Percentiles rank a stretch among this genome's conserved stretches.
phyloP scores from a whole-genome alignment of 2,888 invertebrate genomes.

The Leptinotarsa rubiginosa region DNA sequence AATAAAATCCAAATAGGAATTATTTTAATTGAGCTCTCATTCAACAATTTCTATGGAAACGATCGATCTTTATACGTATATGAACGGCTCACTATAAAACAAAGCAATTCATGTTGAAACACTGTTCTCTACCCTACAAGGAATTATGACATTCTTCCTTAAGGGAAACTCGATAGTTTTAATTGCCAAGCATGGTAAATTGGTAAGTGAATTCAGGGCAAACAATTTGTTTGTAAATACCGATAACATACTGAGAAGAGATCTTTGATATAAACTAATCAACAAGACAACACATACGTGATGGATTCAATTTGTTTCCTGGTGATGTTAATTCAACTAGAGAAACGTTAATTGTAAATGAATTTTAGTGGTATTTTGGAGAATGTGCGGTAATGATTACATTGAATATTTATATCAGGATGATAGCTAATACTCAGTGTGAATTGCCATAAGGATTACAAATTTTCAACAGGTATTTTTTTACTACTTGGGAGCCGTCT shows the following conservation, averaged over 20 bases:
- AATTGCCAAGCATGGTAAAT: slow-evolving; percentile 31
- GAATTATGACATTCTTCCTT: slow-evolving; percentile 40
- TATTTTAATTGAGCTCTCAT: slow-evolving; percentile 31
- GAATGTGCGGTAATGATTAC: too few relatives aligned
- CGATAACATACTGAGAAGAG: background rate
- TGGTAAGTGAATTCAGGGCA: slow-evolving; percentile 24
- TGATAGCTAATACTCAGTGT: too few relatives aligned
- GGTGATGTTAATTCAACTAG: too few relatives aligned
- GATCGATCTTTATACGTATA: slow-evolving; percentile 30
- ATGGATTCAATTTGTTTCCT: too few relatives aligned
- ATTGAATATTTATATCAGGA: too few relatives aligned
- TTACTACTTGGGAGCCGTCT: too few relatives aligned
- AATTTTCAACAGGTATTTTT: too few relatives aligned
- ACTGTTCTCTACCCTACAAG: slow-evolving; percentile 37
- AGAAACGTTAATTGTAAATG: too few relatives aligned
- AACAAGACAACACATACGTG: too few relatives aligned
- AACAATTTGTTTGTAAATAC: slow-evolving; percentile 15
- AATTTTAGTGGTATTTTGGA: too few relatives aligned
- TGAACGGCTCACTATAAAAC: slow-evolving; percentile 29
- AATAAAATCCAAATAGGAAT: slow-evolving; percentile 50
- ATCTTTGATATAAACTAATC: too few relatives aligned
- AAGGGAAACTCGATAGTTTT: slow-evolving; percentile 36
- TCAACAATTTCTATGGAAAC: slow-evolving; percentile 27
- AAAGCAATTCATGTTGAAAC: slow-evolving; percentile 47
- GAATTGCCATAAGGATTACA: too few relatives aligned